Percentiles rank a stretch among this genome's conserved stretches.
These are phyloP conservation scores for Pogonomyrmex californicus DNA, from an alignment of 1,140 invertebrate species.

Conservation along the genomic window DNA sequence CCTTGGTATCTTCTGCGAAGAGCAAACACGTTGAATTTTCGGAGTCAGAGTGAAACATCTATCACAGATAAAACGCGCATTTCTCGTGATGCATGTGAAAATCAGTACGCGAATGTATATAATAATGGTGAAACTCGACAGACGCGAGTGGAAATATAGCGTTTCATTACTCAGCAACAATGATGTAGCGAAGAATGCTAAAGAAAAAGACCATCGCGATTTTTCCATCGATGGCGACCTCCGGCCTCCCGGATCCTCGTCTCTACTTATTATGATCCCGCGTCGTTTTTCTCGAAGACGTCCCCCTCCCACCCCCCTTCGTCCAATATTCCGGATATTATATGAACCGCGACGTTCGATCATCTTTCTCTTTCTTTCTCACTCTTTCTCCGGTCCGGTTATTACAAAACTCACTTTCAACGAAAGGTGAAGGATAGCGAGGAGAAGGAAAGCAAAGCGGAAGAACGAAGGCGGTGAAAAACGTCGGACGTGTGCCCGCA, in stretches of 20 bases:
- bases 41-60: background rate
- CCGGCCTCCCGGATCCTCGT: conserved; percentile 40
- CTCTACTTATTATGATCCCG: conserved; percentile 73
- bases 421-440: conserved; percentile 42
- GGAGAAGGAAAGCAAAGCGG: background rate
- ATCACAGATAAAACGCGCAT: background rate
- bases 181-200: conserved; percentile 2
- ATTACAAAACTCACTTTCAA: conserved; percentile 78
- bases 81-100: background rate
- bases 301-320: background rate
- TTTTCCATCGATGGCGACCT: conserved; percentile 68
- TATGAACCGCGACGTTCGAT: conserved; percentile 72
- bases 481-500: conserved; percentile 76
- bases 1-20: background rate
- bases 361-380: conserved; percentile 60
- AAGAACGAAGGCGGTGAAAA: conserved; percentile 63
- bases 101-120: conserved; percentile 62
- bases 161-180: conserved; percentile 52
- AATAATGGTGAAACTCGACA: conserved; percentile 38
- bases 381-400: conserved; percentile 69
- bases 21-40: conserved; percentile 16
- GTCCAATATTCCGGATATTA: conserved; percentile 76
- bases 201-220: conserved; percentile 52
- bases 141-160: conserved; percentile 39
- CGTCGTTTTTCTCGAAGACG: conserved; percentile 56